A percentile compares a stretch with the other conserved stretches of the same genome.
These are phyloP conservation scores for Melanotaenia parkinsoni DNA, from an alignment of 2,797 vertebrate species.

Conservation along the genomic window DNA sequence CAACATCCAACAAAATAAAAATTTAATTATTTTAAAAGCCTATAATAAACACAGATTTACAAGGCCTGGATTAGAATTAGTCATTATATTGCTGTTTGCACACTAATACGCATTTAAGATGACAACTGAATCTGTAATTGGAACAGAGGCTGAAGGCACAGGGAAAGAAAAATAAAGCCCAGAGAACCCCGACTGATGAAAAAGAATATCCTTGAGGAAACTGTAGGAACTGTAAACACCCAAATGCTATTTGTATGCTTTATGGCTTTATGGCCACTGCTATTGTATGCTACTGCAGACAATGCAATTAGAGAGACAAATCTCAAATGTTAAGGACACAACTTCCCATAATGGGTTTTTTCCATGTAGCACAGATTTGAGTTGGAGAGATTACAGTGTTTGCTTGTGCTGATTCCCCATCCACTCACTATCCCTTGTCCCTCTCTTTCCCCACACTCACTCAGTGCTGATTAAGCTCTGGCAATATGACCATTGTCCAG, in stretches of 20 bases:
- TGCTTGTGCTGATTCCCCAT: constrained; percentile 6
- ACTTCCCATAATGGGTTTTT: constrained; percentile 37
- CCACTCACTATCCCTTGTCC: background rate
- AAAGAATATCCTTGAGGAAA: constrained; percentile 39
- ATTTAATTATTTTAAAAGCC: constrained; percentile 25
- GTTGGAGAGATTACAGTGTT: constrained; percentile 38
- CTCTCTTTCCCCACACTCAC: constrained; percentile 1
- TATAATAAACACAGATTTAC: constrained; percentile 51
- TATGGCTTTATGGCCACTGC: constrained; percentile 29
- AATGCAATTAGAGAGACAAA: constrained; percentile 44
- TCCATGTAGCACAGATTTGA: constrained; percentile 21
- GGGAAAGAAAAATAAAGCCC: constrained; percentile 43
- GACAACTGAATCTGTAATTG: constrained; percentile 54
- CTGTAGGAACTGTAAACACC: constrained; percentile 38
- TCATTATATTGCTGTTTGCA: constrained; percentile 46
- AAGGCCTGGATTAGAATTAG: constrained; percentile 44
- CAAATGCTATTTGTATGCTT: constrained; percentile 47
- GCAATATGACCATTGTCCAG: constrained; percentile 29
- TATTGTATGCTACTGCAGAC: constrained; percentile 30
- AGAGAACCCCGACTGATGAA: constrained; percentile 38
- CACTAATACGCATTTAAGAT: constrained; percentile 44
- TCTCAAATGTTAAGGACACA: constrained; percentile 28
- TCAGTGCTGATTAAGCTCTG: constrained; percentile 46
- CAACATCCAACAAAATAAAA: constrained; percentile 8
- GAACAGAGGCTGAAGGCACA: constrained; percentile 41